A percentile compares a stretch with the other conserved stretches of the same genome.
These are phyloP conservation scores for Eulemur albifrons DNA, from an alignment of 2,797 vertebrate species.

Conservation along the genomic window DNA sequence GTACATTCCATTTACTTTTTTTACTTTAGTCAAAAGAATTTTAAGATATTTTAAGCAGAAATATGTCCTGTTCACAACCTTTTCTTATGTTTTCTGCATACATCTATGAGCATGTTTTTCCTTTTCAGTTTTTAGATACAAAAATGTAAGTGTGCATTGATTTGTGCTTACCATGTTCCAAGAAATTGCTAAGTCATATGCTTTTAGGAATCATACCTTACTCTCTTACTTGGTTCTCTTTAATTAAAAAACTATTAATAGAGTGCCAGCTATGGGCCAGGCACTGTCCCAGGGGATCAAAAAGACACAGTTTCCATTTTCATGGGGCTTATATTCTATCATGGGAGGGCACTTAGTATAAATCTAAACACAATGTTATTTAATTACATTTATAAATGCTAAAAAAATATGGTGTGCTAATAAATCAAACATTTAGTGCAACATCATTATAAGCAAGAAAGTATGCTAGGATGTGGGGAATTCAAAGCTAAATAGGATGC, in stretches of 20 bases:
- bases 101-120: neutral
- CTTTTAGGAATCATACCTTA: neutral
- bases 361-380: neutral
- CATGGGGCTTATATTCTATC: neutral
- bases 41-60: slow-evolving; percentile 6
- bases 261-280: neutral
- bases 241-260: neutral
- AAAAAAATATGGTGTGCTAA: neutral
- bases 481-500: neutral
- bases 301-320: neutral
- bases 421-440: neutral
- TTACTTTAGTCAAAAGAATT: neutral
- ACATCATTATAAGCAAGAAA: neutral
- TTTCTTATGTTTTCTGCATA: neutral
- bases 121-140: neutral
- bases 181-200: neutral
- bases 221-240: neutral
- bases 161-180: neutral
- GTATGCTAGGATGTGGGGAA: neutral
- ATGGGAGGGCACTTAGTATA: neutral
- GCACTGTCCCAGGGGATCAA: neutral
- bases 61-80: neutral
- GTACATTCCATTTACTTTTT: neutral
- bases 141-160: neutral
- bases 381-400: neutral